A percentile compares a stretch with the other conserved stretches of the same genome.
Evolutionary conservation across 53 echinoderm and acorn worm species (phyloP).

Genomic region (Patiria pectinifera): DNA sequence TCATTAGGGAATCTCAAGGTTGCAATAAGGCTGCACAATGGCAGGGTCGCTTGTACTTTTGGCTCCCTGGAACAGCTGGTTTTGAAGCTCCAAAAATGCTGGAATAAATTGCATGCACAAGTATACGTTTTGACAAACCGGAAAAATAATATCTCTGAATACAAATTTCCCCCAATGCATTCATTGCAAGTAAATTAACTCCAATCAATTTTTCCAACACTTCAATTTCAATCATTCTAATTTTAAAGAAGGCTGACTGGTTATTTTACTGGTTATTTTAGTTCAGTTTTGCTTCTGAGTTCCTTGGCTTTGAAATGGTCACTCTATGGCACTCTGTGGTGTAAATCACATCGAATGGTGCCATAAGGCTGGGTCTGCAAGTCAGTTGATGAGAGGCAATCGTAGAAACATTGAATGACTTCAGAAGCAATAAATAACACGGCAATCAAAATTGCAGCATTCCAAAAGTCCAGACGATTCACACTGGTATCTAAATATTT

Average conservation of each 20-base stretch:
- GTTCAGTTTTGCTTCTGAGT: neutral
- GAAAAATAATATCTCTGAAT: neutral
- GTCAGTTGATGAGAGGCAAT: neutral
- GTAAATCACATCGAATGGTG: conserved; percentile 1
- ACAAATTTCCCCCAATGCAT: neutral
- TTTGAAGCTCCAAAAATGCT: neutral
- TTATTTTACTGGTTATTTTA: neutral
- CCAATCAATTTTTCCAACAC: too few relatives aligned
- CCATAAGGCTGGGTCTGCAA: neutral
- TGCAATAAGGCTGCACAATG: neutral
- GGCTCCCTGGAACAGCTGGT: neutral
- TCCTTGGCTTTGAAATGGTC: neutral
- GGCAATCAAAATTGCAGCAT: neutral
- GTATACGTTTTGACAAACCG: neutral
- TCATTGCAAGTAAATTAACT: too few relatives aligned
- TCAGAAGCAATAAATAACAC: neutral
- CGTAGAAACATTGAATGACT: neutral
- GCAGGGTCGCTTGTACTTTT: neutral
- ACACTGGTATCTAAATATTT: conserved; percentile 10
- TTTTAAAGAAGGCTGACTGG: too few relatives aligned
- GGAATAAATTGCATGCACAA: too few relatives aligned
- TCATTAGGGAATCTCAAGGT: neutral
- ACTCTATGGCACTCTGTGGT: neutral
- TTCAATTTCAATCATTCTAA: too few relatives aligned
- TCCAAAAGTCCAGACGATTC: conserved; percentile 17